Base-by-base conservation (phyloP, 2,888 invertebrate genomes). In the Drosophila robusta region DNA sequence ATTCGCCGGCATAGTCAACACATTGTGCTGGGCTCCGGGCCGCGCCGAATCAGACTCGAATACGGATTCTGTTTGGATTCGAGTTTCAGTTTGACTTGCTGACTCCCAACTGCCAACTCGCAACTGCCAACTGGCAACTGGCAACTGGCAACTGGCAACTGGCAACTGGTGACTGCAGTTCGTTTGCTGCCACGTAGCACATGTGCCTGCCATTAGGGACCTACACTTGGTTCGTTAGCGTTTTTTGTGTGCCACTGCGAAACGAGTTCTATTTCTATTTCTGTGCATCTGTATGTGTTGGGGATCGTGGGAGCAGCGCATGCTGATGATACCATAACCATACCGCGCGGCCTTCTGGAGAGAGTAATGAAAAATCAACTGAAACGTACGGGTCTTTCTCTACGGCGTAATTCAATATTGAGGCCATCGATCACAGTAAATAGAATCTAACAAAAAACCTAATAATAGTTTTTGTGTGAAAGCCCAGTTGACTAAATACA, bases 151-250 rank as follows among this genome's bases (percentile, higher is more conserved):
- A 42, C 50, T 45, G 2, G 9, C 29, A 42, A 36, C 50, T 50
- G 12, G 18, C 45, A 8, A 24, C 56, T 56, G 58, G 46, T 36
- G 45, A 75, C 55, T 85, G 88, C 82, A 83, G 88, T 67, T 87
- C 82, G 82, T 87, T 83, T 82, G 83, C 68, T 70, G 65, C 88
- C 82, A 83, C 82, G 82, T 83, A 87, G 58, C 82, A 83, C 82
- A 83, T 83, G 82, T 83, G 88, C 79, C 70, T 67, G 83, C 82
- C 82, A 83, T 83, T 83, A 83, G 82, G 82, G 82, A 83, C 70
- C 69, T 82, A 70, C 83, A 82, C 86, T 83, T 82, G 86, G 88
- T 83, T 83, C 82, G 82, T 83, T 83, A 87, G 82, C 86, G 82
- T 76, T 84, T 85, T 64, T 77, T 70, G 68, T 72, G 47, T 64